Evolutionary conservation across 2,797 vertebrate species (phyloP), one percentile per base, ranked within the genome.

Genomic region (Microhierax caerulescens): DNA sequence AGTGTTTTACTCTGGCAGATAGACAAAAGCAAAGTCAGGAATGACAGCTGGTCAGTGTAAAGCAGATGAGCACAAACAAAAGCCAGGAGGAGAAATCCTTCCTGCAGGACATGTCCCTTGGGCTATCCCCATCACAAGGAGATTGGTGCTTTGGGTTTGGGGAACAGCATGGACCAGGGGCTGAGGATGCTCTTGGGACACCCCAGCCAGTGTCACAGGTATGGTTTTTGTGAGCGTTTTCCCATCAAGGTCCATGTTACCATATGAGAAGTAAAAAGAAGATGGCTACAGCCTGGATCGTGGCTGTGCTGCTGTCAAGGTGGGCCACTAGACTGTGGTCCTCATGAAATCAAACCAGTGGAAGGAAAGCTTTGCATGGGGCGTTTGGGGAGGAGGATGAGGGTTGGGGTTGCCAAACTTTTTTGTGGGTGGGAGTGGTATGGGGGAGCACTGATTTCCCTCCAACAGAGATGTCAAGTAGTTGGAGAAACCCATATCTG

Each of bases 131-230:
- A 6, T 48, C 9, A 1, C 34, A 23, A 11, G 21, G 34, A 36
- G 57, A 21, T 41, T 32, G 7, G 9, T 61, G 57, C 34, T 39
- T 36, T 30, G 63, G 53, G 16, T 37, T 23, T 28, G 41, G 41
- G 41, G 50, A 20, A 7, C 43, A 0, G 1, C 1, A 1, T 4
- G 39, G 65, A 3, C 10, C 10, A 3, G 4, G 34, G 50, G 51
- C 51, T 36, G 54, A 8, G 22, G 25, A 19, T 64, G 81, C 34
- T 36, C 70, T 5, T 11, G 78, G 72, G 27, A 15, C 9, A 3
- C 13, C 17, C 28, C 24, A 6, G 23, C 16, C 2, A 1, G 9
- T 28, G 22, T 5, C 56, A 7, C 3, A 1, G 43, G 32, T 6
- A 2, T 4, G 36, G 1, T 4, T 37, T 22, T 25, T 28, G 20